These are phyloP conservation scores for Gibbula magus DNA, from an alignment of 2,888 invertebrate species.

Conservation along the genomic window DNA sequence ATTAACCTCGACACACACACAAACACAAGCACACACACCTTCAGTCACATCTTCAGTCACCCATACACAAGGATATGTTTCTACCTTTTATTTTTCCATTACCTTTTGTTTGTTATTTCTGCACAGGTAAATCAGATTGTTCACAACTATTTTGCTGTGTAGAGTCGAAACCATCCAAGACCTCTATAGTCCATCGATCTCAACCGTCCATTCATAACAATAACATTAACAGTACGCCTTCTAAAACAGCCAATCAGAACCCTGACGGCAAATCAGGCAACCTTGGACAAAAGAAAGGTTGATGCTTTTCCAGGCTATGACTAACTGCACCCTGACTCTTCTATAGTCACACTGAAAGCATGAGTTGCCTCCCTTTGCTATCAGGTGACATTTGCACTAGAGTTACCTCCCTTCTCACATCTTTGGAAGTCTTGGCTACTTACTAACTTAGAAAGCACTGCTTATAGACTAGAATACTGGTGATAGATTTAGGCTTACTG, in stretches of 20 bases:
- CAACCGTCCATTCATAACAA: not conserved
- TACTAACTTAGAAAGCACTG: too few relatives aligned
- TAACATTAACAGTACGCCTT: not conserved
- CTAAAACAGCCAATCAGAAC: constrained; percentile 5
- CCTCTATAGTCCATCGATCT: not conserved
- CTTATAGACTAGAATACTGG: too few relatives aligned
- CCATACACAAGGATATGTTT: not conserved
- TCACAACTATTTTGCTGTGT: constrained; percentile 14
- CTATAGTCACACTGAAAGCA: not conserved
- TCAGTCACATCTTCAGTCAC: too few relatives aligned
- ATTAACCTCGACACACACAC: too few relatives aligned
- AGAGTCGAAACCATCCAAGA: not conserved
- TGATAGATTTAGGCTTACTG: too few relatives aligned
- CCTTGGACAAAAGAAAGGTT: constrained; percentile 15
- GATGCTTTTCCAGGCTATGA: constrained; percentile 6
- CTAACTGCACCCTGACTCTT: not conserved
- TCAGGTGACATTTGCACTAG: not conserved
- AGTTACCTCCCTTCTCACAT: not conserved
- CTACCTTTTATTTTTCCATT: too few relatives aligned
- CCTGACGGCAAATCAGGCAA: not conserved
- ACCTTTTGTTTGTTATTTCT: constrained; percentile 5
- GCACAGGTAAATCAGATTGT: not conserved
- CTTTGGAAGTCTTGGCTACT: not conserved
- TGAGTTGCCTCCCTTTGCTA: constrained; percentile 7
- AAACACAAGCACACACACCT: too few relatives aligned